Evolutionary conservation across 2,888 invertebrate genomes (phyloP).

Genomic region (Drosophila rellima): DNA sequence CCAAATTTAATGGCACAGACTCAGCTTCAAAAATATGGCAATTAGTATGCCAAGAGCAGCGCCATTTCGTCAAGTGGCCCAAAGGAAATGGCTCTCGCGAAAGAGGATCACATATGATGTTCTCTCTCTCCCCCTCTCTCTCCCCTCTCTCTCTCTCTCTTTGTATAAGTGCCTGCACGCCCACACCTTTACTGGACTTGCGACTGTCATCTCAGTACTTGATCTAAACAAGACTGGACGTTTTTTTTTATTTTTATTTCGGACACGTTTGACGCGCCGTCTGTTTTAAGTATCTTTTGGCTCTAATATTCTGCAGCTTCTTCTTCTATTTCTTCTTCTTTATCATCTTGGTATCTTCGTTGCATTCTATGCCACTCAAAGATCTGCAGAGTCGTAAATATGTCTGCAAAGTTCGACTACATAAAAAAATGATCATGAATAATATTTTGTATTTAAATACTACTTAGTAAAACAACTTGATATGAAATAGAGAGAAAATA

Average conservation of each 20-base stretch:
- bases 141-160: background rate
- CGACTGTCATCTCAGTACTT: slow-evolving; percentile 16
- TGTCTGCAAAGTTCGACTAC: slow-evolving; percentile 4
- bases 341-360: slow-evolving; percentile 6
- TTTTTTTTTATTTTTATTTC: slow-evolving; percentile 56
- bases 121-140: background rate
- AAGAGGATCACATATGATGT: slow-evolving; percentile 51
- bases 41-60: slow-evolving; percentile 68
- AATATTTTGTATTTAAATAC: background rate
- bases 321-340: slow-evolving; percentile 5
- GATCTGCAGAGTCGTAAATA: slow-evolving; percentile 27
- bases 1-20: slow-evolving; percentile 82
- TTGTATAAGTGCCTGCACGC: slow-evolving; percentile 21
- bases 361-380: slow-evolving; percentile 25
- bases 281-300: slow-evolving; percentile 45
- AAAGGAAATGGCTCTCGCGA: slow-evolving; percentile 54
- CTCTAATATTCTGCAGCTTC: slow-evolving; percentile 33
- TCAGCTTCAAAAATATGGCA: slow-evolving; percentile 17
- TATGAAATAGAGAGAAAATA: background rate
- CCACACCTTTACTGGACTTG: slow-evolving; percentile 26
- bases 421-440: no score
- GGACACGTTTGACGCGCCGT: slow-evolving; percentile 59
- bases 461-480: background rate
- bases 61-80: slow-evolving; percentile 28
- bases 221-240: slow-evolving; percentile 34